phyloP scores from a whole-genome alignment of 1,140 invertebrate genomes.

The Plodia interpunctella region DNA sequence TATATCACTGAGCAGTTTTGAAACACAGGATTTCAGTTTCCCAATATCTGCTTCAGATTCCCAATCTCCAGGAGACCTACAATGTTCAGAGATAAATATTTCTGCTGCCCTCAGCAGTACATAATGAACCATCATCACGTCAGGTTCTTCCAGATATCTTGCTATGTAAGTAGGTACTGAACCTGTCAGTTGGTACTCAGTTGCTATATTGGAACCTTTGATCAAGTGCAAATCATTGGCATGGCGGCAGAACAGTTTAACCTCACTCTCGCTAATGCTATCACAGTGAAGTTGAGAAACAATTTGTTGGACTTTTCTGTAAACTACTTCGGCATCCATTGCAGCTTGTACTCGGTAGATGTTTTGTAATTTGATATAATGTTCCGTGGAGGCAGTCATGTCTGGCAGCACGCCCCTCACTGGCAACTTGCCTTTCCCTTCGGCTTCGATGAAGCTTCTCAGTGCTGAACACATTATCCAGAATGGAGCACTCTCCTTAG shows the following conservation, averaged over 20 bases:
- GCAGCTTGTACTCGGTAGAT: constrained; percentile 91
- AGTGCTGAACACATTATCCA: constrained; percentile 96
- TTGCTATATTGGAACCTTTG: constrained; percentile 86
- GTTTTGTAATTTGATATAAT: constrained; percentile 94
- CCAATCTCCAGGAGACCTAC: constrained; percentile 93
- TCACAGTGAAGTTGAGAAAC: constrained; percentile 86
- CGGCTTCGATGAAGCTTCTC: constrained; percentile 91
- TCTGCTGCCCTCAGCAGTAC: constrained; percentile 94
- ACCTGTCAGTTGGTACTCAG: constrained; percentile 82
- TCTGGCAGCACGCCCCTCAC: constrained; percentile 95
- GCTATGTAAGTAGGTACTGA: constrained; percentile 62
- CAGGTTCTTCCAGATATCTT: constrained; percentile 80
- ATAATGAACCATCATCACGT: constrained; percentile 93
- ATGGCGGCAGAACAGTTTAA: constrained; percentile 92
- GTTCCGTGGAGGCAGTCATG: constrained; percentile 97
- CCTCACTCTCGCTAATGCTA: constrained; percentile 86
- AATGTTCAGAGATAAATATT: constrained; percentile 92
- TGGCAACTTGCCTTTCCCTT: constrained; percentile 90
- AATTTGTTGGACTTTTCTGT: constrained; percentile 87
- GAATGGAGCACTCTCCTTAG: constrained; percentile 88
- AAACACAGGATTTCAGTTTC: constrained; percentile 88
- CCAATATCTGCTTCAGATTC: constrained; percentile 94
- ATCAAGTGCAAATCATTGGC: constrained; percentile 87
- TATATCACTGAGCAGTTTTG: constrained; percentile 91
- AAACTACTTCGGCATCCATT: constrained; percentile 88